phyloP scores from a whole-genome alignment of 2,113 vertebrate species.

The Archilochus colubris region DNA sequence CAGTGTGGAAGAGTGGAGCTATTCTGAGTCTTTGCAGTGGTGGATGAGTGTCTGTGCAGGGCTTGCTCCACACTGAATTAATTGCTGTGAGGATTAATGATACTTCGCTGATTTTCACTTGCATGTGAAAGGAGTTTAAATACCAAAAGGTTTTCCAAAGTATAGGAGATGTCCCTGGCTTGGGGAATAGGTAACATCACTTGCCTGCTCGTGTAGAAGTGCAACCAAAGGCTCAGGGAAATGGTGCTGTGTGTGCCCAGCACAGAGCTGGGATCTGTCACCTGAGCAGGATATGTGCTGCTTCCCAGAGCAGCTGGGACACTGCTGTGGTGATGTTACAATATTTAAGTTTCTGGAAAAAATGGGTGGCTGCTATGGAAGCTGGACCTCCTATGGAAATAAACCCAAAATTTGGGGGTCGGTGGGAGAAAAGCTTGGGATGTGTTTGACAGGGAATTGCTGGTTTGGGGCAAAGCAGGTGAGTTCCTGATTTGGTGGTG shows the following conservation, averaged over 20 bases:
- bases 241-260: not conserved
- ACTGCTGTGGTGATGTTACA: not conserved
- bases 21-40: not conserved
- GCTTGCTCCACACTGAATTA: not conserved
- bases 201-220: not conserved
- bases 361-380: not conserved
- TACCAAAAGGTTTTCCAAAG: not conserved
- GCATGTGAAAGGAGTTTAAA: not conserved
- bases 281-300: not conserved
- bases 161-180: not conserved
- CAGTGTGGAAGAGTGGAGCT: not conserved
- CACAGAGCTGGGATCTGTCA: not conserved
- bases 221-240: not conserved
- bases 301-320: not conserved
- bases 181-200: not conserved
- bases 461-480: not conserved
- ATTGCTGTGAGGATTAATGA: not conserved
- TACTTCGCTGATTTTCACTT: not conserved
- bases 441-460: not conserved
- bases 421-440: not conserved
- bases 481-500: not conserved
- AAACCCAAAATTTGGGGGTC: not conserved
- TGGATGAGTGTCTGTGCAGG: not conserved
- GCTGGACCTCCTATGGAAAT: not conserved
- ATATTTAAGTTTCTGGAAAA: not conserved